Evolutionary conservation across 2,888 invertebrate species (phyloP).

Genomic region (Apoda limacodes): DNA sequence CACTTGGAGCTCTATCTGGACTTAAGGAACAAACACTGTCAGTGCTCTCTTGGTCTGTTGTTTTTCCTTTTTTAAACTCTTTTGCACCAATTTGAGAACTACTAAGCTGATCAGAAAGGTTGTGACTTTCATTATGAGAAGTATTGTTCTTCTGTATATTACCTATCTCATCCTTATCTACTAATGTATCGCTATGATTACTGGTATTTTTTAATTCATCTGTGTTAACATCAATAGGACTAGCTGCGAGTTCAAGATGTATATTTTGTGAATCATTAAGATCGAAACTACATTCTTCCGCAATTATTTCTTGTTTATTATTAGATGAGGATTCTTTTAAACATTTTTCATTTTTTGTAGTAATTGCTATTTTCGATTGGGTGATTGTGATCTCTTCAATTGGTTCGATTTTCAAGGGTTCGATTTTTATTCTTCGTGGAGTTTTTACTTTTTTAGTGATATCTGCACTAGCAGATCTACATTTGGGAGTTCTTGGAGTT

Average conservation of each 20-base stretch:
- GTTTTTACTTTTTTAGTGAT: slow-evolving; percentile 37
- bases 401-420: slow-evolving; percentile 23
- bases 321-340: slow-evolving; percentile 34
- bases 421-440: slow-evolving; percentile 27
- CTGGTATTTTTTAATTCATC: slow-evolving; percentile 9
- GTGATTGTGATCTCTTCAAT: slow-evolving; percentile 19
- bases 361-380: slow-evolving; percentile 27
- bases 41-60: slow-evolving; percentile 56
- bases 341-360: slow-evolving; percentile 38
- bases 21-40: slow-evolving; percentile 51
- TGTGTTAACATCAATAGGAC: slow-evolving; percentile 27
- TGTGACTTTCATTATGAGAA: slow-evolving; percentile 42
- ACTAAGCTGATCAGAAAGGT: slow-evolving; percentile 35
- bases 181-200: slow-evolving; percentile 37
- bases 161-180: slow-evolving; percentile 34
- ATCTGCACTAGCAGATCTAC: slow-evolving; percentile 49
- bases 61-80: slow-evolving; percentile 35
- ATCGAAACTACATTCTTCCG: slow-evolving; percentile 37
- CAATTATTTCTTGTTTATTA: slow-evolving; percentile 33
- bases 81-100: slow-evolving; percentile 33
- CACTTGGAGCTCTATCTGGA: slow-evolving; percentile 43
- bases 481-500: slow-evolving; percentile 48
- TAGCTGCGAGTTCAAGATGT: slow-evolving; percentile 45
- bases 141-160: slow-evolving; percentile 33
- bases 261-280: slow-evolving; percentile 56